Conservation (phyloP, 2,888 invertebrate genomes). For the Sphinx pinastri region DNA sequence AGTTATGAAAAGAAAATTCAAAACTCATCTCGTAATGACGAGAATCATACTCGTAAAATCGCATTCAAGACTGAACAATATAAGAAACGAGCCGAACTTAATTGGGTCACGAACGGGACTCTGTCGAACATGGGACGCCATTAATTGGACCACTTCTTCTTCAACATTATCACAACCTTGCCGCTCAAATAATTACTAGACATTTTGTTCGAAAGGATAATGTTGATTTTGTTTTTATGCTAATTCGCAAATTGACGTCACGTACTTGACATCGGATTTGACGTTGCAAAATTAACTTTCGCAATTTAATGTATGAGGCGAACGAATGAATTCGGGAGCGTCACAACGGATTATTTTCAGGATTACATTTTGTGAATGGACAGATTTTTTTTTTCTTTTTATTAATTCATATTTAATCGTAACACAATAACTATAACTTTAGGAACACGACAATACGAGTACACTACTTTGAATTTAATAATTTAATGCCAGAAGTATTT, state of each 20-base stretch:
- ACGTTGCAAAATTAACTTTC: conserved; percentile 10
- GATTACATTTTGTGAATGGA: background rate
- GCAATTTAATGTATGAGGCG: conserved; percentile 2
- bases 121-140: conserved; percentile 70
- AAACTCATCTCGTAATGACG: conserved; percentile 44
- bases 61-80: conserved; percentile 56
- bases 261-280: conserved; percentile 35
- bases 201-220: conserved; percentile 56
- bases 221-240: conserved; percentile 59
- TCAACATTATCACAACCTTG: conserved; percentile 61
- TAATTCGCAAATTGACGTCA: conserved; percentile 43
- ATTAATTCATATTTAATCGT: background rate
- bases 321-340: background rate
- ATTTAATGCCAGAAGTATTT: too few relatives aligned
- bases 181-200: conserved; percentile 68
- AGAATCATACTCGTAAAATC: conserved; percentile 41
- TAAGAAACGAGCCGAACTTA: conserved; percentile 65
- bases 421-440: too few relatives aligned
- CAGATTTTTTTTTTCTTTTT: background rate
- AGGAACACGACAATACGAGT: too few relatives aligned
- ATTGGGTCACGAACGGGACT: conserved; percentile 76
- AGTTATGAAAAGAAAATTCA: conserved; percentile 17
- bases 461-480: too few relatives aligned
- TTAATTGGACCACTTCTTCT: conserved; percentile 74
- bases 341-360: background rate